Evolutionary conservation across 2,113 vertebrate genomes (phyloP), one percentile per base, ranked within the genome.

Genomic region (Helogale parvula): DNA sequence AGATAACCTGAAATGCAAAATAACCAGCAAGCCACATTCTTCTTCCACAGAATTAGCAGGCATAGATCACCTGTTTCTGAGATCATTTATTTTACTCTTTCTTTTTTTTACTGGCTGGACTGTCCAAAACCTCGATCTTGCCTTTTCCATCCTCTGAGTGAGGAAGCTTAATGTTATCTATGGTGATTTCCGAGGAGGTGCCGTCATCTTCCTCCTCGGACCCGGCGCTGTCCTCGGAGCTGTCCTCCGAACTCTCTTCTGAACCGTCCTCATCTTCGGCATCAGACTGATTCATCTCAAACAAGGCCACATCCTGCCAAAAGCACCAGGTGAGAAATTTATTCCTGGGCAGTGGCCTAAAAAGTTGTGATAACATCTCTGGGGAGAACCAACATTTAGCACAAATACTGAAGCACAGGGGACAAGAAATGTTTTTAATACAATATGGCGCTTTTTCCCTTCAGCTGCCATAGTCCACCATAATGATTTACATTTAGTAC

Each of bases 281-380:
- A 83, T 98, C 98, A 0, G 99, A 99, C 33, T 87, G 98, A 82
- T 98, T 98, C 96, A 99, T 98, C 97, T 99, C 99, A 98, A 99
- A 99, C 77, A 99, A 87, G 6, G 99, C 99, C 19, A 99, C 98
- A 17, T 99, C 99, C 99, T 99, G 96, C 11, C 54, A 96, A 65
- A 91, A 66, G 88, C 72, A 96, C 72, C 38, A 82, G 0, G 0
- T 41, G n/a, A 66, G 19, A 86, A 35, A 79, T 65, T 60, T 88
- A 85, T 41, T 93, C 72, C 17, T 96, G 45, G 12, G 23, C 1
- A 71, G 35, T 45, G 76, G 69, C 68, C 69, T 19, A 47, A 80
- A 45, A 38, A 35, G 27, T 19, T n/a, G 8, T n/a, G 63, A 15
- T n/a, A 68, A 77, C 65, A 80, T 54, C 54, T 33, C 3, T n/a